Evolutionary conservation across 2,888 invertebrate genomes (phyloP).

Genomic region (Eupithecia inturbata): DNA sequence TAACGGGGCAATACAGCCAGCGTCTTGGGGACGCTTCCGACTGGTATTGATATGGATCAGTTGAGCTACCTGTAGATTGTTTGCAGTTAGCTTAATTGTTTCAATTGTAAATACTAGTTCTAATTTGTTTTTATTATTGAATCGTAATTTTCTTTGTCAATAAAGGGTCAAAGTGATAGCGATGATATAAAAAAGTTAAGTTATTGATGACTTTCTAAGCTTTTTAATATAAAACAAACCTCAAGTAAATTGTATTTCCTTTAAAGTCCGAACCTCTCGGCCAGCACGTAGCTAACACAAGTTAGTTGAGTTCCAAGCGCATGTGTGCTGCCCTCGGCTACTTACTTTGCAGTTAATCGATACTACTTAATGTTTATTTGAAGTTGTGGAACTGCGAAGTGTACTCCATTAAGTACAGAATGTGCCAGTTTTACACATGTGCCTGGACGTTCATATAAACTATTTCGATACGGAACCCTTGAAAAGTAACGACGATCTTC

Average conservation of each 20-base stretch:
- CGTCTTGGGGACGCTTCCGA: too few species aligned
- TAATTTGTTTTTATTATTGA: too few species aligned
- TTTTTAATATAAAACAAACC: background rate
- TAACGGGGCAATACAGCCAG: too few species aligned
- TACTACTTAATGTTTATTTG: constrained; percentile 28
- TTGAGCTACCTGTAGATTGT: too few species aligned
- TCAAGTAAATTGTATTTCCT: background rate
- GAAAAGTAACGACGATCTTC: too few species aligned
- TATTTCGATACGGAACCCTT: too few species aligned
- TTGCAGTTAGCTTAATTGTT: too few species aligned
- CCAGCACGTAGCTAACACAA: constrained; percentile 20
- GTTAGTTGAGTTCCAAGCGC: constrained; percentile 29
- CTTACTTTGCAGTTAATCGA: constrained; percentile 37
- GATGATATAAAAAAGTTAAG: background rate
- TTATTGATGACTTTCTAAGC: background rate
- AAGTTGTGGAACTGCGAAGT: constrained; percentile 12
- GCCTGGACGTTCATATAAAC: too few species aligned
- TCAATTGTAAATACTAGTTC: too few species aligned
- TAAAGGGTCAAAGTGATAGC: background rate
- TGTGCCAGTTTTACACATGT: background rate
- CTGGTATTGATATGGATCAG: too few species aligned
- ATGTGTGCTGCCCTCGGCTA: constrained; percentile 29
- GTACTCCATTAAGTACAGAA: background rate
- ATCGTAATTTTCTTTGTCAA: too few species aligned
- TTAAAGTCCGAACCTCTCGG: background rate